Evolutionary conservation across 2,888 invertebrate species (phyloP), one percentile per base, ranked within the genome.

Genomic region (Phyto melanocephala): DNA sequence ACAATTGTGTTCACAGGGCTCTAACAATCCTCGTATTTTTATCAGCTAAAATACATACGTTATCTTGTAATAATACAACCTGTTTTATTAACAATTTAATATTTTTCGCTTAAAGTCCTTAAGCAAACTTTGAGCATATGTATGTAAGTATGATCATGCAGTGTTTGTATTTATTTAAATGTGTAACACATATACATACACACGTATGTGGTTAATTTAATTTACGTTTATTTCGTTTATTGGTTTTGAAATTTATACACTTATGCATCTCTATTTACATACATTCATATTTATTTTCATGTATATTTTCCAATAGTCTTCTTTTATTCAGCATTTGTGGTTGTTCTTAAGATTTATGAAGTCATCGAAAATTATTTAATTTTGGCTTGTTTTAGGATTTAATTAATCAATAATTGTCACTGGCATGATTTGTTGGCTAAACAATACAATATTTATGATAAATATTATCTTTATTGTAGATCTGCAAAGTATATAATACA

Each of bases 391-490:
- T 47, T 63, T 62, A 56, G 42, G 20, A 35, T 56, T 81, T 74
- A 68, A 81, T 81, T 77, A 81, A 81, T 81, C 81, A 78, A 70
- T 81, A 68, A 74, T 63, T 81, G 72, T 78, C 81, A 78, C 35
- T 68, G 54, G 2, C 62, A 78, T 74, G 81, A 81, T 81, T 81
- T 81, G 81, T 78, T 77, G 42, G 50, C 56, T 56, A 24, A n/a
- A 24, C 56, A 15, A 24, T 20, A 24, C 33, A 68, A 40, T 56
- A 81, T 78, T 81, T 78, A 74, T 81, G 68, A 63, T 24, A 42
- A 62, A 42, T 1, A 54, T 40, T 50, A 45, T 56, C 22, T 47
- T 37, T 40, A 24, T 10, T n/a, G n/a, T n/a, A n/a, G n/a, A n/a
- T n/a, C n/a, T n/a, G n/a, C n/a, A n/a, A n/a, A n/a, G n/a, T n/a